These are phyloP conservation scores for Varanus salvator DNA, from an alignment of 2,113 vertebrate species.

Conservation along the genomic window DNA sequence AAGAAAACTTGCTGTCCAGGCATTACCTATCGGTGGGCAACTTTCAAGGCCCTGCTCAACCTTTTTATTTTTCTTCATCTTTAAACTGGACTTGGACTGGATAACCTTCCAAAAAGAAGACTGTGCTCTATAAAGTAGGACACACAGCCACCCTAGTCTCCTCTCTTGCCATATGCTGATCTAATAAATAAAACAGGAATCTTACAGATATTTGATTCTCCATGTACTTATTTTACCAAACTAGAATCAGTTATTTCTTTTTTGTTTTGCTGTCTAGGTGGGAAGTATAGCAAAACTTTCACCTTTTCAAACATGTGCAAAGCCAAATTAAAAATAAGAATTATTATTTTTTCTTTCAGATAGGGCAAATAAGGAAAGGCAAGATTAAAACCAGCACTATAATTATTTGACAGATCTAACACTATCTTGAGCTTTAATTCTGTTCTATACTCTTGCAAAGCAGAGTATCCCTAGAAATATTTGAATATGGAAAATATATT, in stretches of 20 bases:
- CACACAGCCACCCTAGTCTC: too few relatives aligned
- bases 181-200: not conserved
- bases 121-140: too few relatives aligned
- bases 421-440: not conserved
- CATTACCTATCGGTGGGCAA: too few relatives aligned
- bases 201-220: not conserved
- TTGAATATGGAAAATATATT: not conserved
- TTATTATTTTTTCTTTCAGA: not conserved
- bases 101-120: too few relatives aligned
- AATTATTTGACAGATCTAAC: not conserved
- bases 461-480: not conserved
- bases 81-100: too few relatives aligned
- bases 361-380: not conserved
- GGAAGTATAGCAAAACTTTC: not conserved
- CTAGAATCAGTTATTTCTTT: not conserved
- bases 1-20: too few relatives aligned
- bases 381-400: not conserved
- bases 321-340: not conserved
- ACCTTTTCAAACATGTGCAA: not conserved
- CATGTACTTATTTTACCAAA: fast-evolving
- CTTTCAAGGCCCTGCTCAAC: too few relatives aligned
- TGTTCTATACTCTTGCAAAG: not conserved
- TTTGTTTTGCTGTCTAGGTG: not conserved
- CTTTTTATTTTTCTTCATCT: too few relatives aligned
- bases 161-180: not conserved